Evolutionary conservation across 2,113 vertebrate genomes (phyloP), one percentile per base, ranked within the genome.

Genomic region (Lamprologus speciosus): DNA sequence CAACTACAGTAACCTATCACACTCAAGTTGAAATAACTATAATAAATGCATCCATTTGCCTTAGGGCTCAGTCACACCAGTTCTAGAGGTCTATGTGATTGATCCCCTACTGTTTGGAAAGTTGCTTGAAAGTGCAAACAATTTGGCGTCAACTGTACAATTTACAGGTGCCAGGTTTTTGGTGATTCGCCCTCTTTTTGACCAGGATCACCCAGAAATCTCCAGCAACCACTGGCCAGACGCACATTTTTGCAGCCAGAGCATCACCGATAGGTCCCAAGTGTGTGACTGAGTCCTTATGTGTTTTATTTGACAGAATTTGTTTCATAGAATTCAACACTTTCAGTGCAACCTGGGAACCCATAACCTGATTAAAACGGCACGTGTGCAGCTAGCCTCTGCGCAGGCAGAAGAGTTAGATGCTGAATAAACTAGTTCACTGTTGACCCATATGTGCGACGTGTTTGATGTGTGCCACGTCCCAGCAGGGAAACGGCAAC

Each of bases 251-350:
- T 45, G 37, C 21, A 45, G 2, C 65, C 37, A 42, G 21, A 8
- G 33, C 1, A 0, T 37, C 60, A 65, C 33, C 1, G 4, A 13
- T 37, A 73, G 37, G 37, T 73, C 21, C 3, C 37, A 0, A 73
- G 0, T 17, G 23, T 45, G n/a, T 45, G 21, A 73, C 40, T 19
- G 68, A 75, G 0, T 26, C 68, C 21, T 75, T 31, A 3, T 0
- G 16, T 1, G 23, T 37, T 35, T 63, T 63, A 63, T 63, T 63
- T 63, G 28, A 63, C 28, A 63, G 28, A 63, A 33, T 19, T 33
- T 35, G 58, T 63, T 63, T 19, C 1, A 63, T 45, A 47, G 21
- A 73, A 28, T 73, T 47, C 40, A 28, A 28, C 21, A 10, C 14
- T 73, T 26, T 73, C 9, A 45, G 21, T 7, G 8, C 21, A 73